A percentile compares a stretch with the other conserved stretches of the same genome.
Evolutionary conservation across 2,888 invertebrate species (phyloP).

Genomic region (Keiferia lycopersicella): DNA sequence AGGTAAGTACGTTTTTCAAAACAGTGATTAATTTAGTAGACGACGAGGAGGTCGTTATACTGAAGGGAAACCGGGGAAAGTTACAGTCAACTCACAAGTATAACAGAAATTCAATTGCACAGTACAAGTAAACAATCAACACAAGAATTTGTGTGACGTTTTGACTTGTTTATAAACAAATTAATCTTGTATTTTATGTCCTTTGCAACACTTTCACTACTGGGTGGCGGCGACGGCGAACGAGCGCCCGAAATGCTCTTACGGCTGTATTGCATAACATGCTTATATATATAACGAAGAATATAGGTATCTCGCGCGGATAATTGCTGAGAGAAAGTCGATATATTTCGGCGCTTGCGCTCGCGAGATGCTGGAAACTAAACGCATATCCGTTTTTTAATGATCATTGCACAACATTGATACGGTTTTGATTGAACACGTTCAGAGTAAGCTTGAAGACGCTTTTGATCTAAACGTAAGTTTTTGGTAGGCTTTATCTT

Average conservation of each 20-base stretch:
- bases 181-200: conserved; percentile 32
- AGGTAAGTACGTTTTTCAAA: not conserved
- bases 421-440: conserved; percentile 32
- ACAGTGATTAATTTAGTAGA: not conserved
- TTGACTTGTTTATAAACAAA: conserved; percentile 14
- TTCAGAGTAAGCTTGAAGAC: conserved; percentile 19
- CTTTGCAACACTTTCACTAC: conserved; percentile 57
- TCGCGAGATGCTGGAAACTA: conserved; percentile 46
- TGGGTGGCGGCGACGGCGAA: conserved; percentile 35
- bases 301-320: conserved; percentile 43
- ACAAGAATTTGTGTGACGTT: conserved; percentile 14
- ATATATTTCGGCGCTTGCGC: conserved; percentile 65
- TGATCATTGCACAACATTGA: conserved; percentile 53
- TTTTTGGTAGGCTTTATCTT: not conserved
- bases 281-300: conserved; percentile 21
- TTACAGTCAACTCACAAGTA: not conserved
- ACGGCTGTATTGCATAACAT: conserved; percentile 53
- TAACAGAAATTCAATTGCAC: not conserved
- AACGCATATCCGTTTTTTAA: conserved; percentile 56
- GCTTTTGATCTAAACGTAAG: not conserved
- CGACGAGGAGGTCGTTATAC: too few relatives aligned
- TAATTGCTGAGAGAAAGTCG: conserved; percentile 73
- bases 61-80: not conserved
- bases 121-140: not conserved
- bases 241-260: conserved; percentile 47